phyloP scores from a whole-genome alignment of 2,797 vertebrate species.

The Helicolenus hilgendorfi region DNA sequence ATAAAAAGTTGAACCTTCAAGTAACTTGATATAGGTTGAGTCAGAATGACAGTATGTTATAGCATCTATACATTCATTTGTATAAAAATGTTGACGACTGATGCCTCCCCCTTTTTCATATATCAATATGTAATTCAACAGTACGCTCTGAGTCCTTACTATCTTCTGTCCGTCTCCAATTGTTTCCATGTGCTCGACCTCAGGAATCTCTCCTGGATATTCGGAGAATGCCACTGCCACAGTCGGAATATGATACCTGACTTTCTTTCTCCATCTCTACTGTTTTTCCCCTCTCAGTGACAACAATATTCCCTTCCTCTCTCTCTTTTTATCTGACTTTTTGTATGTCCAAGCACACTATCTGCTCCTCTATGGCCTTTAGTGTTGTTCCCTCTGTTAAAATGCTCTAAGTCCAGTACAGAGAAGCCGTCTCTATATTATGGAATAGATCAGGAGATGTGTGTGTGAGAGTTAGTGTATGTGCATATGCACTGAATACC shows the following conservation, averaged over 20 bases:
- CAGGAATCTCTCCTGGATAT: constrained; percentile 72
- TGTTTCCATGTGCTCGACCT: constrained; percentile 67
- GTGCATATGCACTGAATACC: constrained; percentile 25
- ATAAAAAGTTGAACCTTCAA: not conserved
- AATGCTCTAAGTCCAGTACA: not conserved
- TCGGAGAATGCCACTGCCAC: constrained; percentile 52
- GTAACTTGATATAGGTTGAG: not conserved
- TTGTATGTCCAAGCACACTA: constrained; percentile 23
- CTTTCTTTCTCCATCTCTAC: constrained; percentile 36
- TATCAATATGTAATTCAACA: constrained; percentile 5
- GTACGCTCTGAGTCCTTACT: constrained; percentile 8
- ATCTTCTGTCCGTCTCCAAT: constrained; percentile 41
- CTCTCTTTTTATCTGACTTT: constrained; percentile 6
- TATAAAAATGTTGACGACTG: not conserved
- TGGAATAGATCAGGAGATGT: not conserved
- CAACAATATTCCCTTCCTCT: constrained; percentile 40
- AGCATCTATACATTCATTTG: not conserved
- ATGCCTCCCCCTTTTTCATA: not conserved
- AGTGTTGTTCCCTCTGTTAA: constrained; percentile 6
- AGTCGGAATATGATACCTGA: constrained; percentile 65
- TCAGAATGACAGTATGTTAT: not conserved
- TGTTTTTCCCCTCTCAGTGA: constrained; percentile 22
- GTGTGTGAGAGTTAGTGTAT: not conserved
- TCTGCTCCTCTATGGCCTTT: constrained; percentile 19
- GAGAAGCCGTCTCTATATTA: not conserved